Base-by-base conservation (phyloP, 2,797 vertebrate species). In the Denticeps clupeoides region DNA sequence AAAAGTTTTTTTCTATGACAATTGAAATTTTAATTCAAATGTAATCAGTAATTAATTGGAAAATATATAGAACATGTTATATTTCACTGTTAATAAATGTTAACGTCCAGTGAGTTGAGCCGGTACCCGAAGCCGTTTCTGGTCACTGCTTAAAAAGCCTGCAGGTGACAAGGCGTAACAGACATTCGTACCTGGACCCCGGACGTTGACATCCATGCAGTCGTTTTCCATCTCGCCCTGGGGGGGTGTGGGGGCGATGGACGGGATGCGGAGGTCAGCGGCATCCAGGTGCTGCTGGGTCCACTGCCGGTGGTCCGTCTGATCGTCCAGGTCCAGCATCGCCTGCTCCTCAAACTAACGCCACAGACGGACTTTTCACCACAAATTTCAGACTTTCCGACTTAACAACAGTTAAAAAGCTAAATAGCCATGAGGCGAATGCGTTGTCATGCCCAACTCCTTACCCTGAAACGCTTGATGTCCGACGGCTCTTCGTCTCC, bases 251-350 rank as follows among this genome's bases (percentile, higher is more conserved):
- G 93, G 95, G 0, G 95, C 95, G 56, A 91, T 90, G 61, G 91
- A 90, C 1, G 93, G 89, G 44, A 89, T 79, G 8, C 95, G 89
- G 49, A 99, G 75, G 70, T 99, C 95, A 0, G 95, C 95, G 0
- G 95, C 95, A 0, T 99, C 94, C 68, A 99, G 75, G 72, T 99
- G 95, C 80, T 99, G 95, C 73, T 95, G 95, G 0, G 95, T 99
- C 95, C 94, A 99, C 77, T 94, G 91, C 25, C 95, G 79, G 75
- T 92, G 91, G 66, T 99, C 95, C 0, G 89, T 88, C 78, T 96
- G 91, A 53, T 89, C 82, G 0, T 88, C 87, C 5, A 73, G 67
- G 47, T 94, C 88, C 32, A 91, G 74, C 45, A 89, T 88, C 1
- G 84, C 85, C 16, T 90, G 91, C 53, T 96, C 94, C 51, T 97